Evolutionary conservation across 2,888 invertebrate genomes (phyloP), one percentile per base, ranked within the genome.

Genomic region (Tiphia femorata): DNA sequence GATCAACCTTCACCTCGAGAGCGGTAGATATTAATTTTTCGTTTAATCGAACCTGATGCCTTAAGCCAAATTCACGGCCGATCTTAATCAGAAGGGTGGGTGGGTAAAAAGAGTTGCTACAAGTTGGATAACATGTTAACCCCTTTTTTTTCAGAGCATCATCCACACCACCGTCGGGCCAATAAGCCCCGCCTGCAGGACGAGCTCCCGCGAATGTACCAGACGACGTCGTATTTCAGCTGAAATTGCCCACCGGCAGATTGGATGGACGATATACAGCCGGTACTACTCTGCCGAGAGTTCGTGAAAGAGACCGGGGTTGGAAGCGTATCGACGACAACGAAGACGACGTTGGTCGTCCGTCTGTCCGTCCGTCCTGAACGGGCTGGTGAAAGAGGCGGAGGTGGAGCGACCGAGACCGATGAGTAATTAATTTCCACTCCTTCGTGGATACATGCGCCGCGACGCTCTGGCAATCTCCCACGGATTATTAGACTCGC

Each of bases 251-350:
- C 66, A 73, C 64, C 78, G 68, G 76, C 78, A 83, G 81, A 83
- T 83, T 83, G 82, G 82, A 77, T 74, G 76, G 79, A 81, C 81
- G 82, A 83, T 83, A 83, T 83, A 83, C 79, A 81, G 53, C 42
- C n/a, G n/a, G n/a, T n/a, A n/a, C n/a, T 37, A 38, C 27, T 55
- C 62, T 61, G 61, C 51, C n/a, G n/a, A 37, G 54, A 62, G 58
- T 60, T 60, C 56, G 51, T 60, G 62, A 62, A 70, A 64, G 71
- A 72, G 63, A 67, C 65, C 63, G 61, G 65, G 52, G 55, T 64
- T 14, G 33, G 33, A 3, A 33, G 12, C 52, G 63, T 73, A 72
- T 66, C 72, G 72, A 70, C 62, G 33, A 33, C 33, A 33, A 33
- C 33, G 33, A 33, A 14, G 12, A 33, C n/a, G n/a, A n/a, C n/a